A percentile compares a stretch with the other conserved stretches of the same genome.
phyloP scores from a whole-genome alignment of 1,140 invertebrate species.

The Amyelois transitella region DNA sequence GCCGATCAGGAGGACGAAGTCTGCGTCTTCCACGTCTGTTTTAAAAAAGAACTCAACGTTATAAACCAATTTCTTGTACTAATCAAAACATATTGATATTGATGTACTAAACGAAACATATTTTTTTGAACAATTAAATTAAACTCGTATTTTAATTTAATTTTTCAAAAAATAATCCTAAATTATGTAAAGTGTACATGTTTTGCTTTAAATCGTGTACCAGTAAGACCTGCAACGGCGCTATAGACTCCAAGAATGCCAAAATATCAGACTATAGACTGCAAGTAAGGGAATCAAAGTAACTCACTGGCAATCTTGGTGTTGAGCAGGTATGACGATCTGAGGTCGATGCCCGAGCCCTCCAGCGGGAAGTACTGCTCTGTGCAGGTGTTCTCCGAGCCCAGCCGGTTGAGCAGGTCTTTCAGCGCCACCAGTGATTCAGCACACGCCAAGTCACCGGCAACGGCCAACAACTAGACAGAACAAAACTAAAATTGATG shows the following conservation, averaged over 20 bases:
- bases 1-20: slow-evolving; percentile 94
- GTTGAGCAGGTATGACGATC: slow-evolving; percentile 95
- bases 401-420: slow-evolving; percentile 93
- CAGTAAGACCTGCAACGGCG: too few species aligned
- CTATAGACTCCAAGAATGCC: too few species aligned
- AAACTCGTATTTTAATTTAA: too few species aligned
- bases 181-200: too few species aligned
- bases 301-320: slow-evolving; percentile 84
- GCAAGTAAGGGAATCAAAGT: background rate
- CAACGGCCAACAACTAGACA: slow-evolving; percentile 85
- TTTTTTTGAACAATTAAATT: too few species aligned
- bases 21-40: slow-evolving; percentile 91
- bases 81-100: too few species aligned
- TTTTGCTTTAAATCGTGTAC: too few species aligned
- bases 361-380: slow-evolving; percentile 92
- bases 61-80: too few species aligned
- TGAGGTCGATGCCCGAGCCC: slow-evolving; percentile 90
- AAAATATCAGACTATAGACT: too few species aligned
- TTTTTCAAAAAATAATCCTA: too few species aligned
- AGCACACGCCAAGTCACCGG: slow-evolving; percentile 92
- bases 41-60: slow-evolving; percentile 5
- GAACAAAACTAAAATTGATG: background rate
- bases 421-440: slow-evolving; percentile 95
- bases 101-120: too few species aligned
- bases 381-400: slow-evolving; percentile 90